phyloP scores from a whole-genome alignment of 2,888 invertebrate species.

The Cantharis lateralis region DNA sequence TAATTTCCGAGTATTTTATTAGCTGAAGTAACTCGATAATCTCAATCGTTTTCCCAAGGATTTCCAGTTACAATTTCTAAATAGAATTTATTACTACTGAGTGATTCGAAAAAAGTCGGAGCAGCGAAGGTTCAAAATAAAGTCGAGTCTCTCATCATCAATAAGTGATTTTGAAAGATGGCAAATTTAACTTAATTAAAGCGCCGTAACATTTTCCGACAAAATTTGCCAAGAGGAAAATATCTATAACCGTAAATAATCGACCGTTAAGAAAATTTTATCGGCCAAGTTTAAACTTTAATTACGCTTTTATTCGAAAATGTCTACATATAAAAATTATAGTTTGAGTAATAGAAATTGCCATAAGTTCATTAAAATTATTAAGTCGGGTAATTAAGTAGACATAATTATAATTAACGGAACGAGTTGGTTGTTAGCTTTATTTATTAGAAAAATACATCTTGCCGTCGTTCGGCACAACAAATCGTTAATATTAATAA shows the following conservation, averaged over 20 bases:
- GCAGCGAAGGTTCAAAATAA: background rate
- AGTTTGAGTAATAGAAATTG: conserved; percentile 3
- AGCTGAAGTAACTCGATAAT: background rate
- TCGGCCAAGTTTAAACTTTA: background rate
- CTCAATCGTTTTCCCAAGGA: conserved; percentile 1
- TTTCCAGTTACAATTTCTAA: conserved; percentile 1
- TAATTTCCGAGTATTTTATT: background rate
- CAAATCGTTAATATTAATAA: background rate
- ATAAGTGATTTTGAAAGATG: background rate
- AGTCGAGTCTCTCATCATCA: background rate
- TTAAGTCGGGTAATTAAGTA: conserved; percentile 1
- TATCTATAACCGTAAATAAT: background rate
- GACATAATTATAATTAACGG: conserved; percentile 2
- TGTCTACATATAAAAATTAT: background rate
- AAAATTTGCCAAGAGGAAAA: background rate
- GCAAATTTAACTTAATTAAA: background rate
- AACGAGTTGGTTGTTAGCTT: background rate
- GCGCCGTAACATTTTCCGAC: background rate
- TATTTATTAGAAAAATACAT: background rate
- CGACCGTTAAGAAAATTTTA: background rate
- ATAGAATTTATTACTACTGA: background rate
- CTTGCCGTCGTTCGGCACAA: background rate
- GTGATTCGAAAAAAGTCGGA: background rate
- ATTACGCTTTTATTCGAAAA: background rate
- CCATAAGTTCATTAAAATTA: conserved; percentile 3